Evolutionary conservation across 2,797 vertebrate genomes (phyloP).

Genomic region (Hemibagrus guttatus): DNA sequence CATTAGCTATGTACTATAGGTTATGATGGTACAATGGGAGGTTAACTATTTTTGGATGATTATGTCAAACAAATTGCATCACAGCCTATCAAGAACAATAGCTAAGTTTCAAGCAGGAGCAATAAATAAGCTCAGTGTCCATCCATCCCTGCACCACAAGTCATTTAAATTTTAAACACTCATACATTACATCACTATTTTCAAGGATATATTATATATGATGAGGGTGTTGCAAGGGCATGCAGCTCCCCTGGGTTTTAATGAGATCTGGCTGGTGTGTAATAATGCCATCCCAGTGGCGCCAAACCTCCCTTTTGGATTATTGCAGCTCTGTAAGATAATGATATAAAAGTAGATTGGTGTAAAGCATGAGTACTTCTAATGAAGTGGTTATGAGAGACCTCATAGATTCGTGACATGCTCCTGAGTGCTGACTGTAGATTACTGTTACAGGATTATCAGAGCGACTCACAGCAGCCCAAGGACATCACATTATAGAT

Average conservation of each 20-base stretch:
- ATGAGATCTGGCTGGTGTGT: background rate
- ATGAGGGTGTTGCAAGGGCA: background rate
- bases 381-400: background rate
- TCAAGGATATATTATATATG: background rate
- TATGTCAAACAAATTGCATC: background rate
- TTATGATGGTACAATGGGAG: background rate
- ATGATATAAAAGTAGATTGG: background rate
- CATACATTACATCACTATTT: background rate
- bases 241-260: background rate
- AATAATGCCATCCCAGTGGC: background rate
- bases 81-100: background rate
- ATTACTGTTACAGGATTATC: background rate
- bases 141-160: background rate
- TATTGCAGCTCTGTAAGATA: background rate
- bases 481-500: background rate
- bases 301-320: background rate
- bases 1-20: too few relatives aligned
- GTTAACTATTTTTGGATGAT: background rate
- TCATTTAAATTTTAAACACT: background rate
- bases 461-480: background rate
- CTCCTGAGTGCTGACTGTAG: background rate
- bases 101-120: background rate
- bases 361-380: background rate
- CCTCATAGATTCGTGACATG: background rate
- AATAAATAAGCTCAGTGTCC: background rate